A percentile compares a stretch with the other conserved stretches of the same genome.
phyloP scores from a whole-genome alignment of 2,888 invertebrate genomes.

The Latrodectus elegans region DNA sequence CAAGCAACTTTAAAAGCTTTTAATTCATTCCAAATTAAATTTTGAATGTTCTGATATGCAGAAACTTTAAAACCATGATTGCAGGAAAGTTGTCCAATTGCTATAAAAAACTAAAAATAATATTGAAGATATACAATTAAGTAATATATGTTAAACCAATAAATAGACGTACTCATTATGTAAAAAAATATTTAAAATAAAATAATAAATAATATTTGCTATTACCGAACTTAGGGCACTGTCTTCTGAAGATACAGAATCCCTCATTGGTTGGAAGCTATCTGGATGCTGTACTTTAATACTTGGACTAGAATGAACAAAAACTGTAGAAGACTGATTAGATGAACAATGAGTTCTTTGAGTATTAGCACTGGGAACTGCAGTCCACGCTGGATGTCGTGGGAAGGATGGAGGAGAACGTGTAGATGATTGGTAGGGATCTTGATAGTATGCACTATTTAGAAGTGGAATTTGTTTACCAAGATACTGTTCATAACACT shows the following conservation, averaged over 20 bases:
- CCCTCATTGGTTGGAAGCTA: conserved; percentile 52
- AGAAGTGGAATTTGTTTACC: conserved; percentile 44
- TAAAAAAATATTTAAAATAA: no score
- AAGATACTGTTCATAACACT: conserved; percentile 43
- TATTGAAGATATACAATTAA: no score
- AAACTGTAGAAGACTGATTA: conserved; percentile 37
- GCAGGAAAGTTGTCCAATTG: no score
- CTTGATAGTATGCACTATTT: conserved; percentile 64
- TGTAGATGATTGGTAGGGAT: conserved; percentile 36
- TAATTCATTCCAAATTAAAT: no score
- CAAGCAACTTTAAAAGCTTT: no score
- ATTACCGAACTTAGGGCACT: conserved; percentile 66
- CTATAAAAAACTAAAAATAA: no score
- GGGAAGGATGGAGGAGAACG: conserved; percentile 63
- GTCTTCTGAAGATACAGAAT: conserved; percentile 70
- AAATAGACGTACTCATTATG: no score
- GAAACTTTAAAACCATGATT: no score
- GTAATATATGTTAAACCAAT: no score
- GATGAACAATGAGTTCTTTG: conserved; percentile 60
- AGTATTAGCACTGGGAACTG: conserved; percentile 63
- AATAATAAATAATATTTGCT: no score
- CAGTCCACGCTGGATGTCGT: conserved; percentile 65
- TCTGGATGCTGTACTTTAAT: conserved; percentile 66
- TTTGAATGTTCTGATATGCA: no score
- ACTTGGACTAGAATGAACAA: conserved; percentile 67